Base-by-base conservation (phyloP, 2,797 vertebrate genomes). In the Champsocephalus gunnari region DNA sequence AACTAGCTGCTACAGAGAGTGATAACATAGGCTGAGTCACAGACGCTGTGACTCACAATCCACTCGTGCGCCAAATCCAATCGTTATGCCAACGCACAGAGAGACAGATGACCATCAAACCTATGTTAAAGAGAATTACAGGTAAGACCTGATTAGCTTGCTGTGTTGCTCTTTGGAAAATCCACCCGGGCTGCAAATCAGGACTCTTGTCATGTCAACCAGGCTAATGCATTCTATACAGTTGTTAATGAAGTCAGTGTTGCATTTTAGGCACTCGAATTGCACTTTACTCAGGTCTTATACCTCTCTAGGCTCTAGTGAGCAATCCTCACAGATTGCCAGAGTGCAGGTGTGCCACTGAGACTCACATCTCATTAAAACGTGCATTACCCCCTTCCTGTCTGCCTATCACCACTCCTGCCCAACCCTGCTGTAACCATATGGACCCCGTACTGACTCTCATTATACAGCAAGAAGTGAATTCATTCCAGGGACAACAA, bases 391-490 rank as follows among this genome's bases (percentile, higher is more conserved):
- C 83, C 80, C 86, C 87, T 81, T 82, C 75, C 84, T 71, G 79
- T 71, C 87, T 85, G 72, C 48, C 76, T 44, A 73, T 81, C 83
- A 81, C 65, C 7, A 14, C 75, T 81, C 83, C 79, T 71, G 73
- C 75, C 81, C 85, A 87, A 59, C 79, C 90, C 85, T 66, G 84
- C 87, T 86, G 84, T 80, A 92, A 89, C 92, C 93, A 93, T 94
- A 95, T 93, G 95, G 93, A 89, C 94, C 91, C 79, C 93, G 94
- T 91, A 93, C 92, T 16, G 92, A 88, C 88, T 88, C 92, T 95
- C 91, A 95, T 94, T 94, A 95, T 91, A 89, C 90, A 5, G 82
- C 83, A 90, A 77, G 83, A 89, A 90, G 88, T 86, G 80, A 92
- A 92, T 93, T 91, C 77, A 86, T 90, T 92, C 87, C 81, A 60